These are phyloP conservation scores for Trichosurus vulpecula DNA, from an alignment of 2,797 vertebrate genomes.

Conservation along the genomic window DNA sequence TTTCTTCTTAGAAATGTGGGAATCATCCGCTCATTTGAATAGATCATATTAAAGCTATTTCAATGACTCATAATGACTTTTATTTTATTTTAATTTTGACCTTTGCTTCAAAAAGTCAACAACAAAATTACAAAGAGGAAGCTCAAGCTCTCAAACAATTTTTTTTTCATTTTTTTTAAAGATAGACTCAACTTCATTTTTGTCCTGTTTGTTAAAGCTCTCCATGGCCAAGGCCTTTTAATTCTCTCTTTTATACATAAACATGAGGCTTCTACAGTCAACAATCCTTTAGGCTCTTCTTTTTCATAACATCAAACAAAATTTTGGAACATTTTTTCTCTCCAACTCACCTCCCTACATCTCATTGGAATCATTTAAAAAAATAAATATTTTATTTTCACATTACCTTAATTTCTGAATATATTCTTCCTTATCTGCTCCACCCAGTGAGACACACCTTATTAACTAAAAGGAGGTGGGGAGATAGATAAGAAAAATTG, in stretches of 20 bases:
- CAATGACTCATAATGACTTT: not conserved
- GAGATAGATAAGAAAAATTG: not conserved
- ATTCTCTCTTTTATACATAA: not conserved
- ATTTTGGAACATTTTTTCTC: not conserved
- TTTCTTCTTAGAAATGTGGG: not conserved
- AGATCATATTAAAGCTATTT: not conserved
- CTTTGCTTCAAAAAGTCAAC: not conserved
- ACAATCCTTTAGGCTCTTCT: not conserved
- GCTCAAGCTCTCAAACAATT: not conserved
- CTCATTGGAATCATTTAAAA: not conserved
- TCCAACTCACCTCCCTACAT: not conserved
- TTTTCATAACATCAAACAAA: not conserved
- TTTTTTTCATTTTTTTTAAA: not conserved
- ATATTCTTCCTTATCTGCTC: not conserved
- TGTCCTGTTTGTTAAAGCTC: not conserved
- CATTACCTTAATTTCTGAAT: not conserved
- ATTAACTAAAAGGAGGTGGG: not conserved
- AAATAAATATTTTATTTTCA: not conserved
- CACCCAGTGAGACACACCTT: not conserved
- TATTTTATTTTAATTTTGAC: not conserved
- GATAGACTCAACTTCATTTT: not conserved
- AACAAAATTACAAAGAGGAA: not conserved
- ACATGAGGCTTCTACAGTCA: not conserved
- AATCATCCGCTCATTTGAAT: not conserved
- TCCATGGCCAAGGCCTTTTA: not conserved